phyloP scores from a whole-genome alignment of 2,113 vertebrate genomes.

The Hyperoodon ampullatus region DNA sequence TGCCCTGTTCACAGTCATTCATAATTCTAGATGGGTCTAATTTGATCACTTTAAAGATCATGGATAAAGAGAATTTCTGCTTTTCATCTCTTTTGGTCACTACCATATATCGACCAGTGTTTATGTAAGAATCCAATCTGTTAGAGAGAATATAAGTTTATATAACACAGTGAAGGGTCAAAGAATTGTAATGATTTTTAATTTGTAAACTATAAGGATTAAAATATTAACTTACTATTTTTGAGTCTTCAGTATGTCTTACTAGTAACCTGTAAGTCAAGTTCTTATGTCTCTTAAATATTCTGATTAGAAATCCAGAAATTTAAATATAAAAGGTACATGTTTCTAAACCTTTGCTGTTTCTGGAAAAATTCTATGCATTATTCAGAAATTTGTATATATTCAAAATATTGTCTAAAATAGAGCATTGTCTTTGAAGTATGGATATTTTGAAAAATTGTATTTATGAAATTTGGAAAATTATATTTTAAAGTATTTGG shows the following conservation, averaged over 20 bases:
- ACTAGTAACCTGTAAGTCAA: background rate
- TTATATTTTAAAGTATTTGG: background rate
- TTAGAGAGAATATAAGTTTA: background rate
- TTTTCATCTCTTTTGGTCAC: background rate
- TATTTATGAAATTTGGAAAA: slow-evolving; percentile 22
- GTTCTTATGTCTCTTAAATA: slow-evolving; percentile 15
- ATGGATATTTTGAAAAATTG: background rate
- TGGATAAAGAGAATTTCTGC: background rate
- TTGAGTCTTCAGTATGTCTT: background rate
- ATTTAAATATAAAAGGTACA: background rate
- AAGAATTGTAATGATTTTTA: background rate
- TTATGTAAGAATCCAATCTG: background rate
- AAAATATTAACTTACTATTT: background rate
- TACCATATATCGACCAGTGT: background rate
- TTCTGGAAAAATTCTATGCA: background rate
- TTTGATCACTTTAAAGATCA: background rate
- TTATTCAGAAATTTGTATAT: slow-evolving; percentile 5
- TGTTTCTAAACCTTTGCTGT: background rate
- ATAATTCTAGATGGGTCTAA: background rate
- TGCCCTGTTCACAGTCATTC: background rate
- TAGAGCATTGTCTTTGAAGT: slow-evolving; percentile 18
- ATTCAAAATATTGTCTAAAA: slow-evolving; percentile 22
- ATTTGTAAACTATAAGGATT: slow-evolving; percentile 23
- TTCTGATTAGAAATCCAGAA: background rate
- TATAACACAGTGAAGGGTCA: background rate